A percentile compares a stretch with the other conserved stretches of the same genome.
Evolutionary conservation across 1,140 invertebrate species (phyloP).

Genomic region (Drosophila repletoides): DNA sequence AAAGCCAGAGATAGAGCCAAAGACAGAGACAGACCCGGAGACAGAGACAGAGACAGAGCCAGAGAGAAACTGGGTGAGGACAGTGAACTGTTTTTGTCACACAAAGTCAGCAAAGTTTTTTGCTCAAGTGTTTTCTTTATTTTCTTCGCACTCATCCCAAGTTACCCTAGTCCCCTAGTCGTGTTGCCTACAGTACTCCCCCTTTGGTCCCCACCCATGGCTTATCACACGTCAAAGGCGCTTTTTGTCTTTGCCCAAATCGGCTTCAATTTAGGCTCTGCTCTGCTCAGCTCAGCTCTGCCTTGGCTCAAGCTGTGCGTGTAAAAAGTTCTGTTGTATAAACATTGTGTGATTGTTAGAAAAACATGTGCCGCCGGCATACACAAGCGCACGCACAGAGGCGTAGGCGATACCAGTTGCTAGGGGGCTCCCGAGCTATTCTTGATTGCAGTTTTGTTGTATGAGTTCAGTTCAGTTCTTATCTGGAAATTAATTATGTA

Average conservation of each 20-base stretch:
- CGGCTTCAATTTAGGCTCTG: slow-evolving; percentile 68
- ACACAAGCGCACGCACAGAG: slow-evolving; percentile 22
- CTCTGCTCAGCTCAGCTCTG: slow-evolving; percentile 37
- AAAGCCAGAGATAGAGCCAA: too few species aligned
- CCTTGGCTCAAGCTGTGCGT: slow-evolving; percentile 38
- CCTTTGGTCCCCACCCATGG: slow-evolving; percentile 25
- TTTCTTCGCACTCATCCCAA: slow-evolving; percentile 9
- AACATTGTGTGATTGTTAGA: slow-evolving; percentile 79
- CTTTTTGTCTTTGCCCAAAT: slow-evolving; percentile 77
- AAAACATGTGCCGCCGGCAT: slow-evolving; percentile 71
- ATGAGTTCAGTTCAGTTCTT: too few species aligned
- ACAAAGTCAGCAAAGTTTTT: slow-evolving; percentile 62
- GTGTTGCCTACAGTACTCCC: too few species aligned
- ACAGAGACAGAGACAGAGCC: too few species aligned
- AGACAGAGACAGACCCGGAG: too few species aligned
- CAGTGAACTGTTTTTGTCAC: slow-evolving; percentile 71
- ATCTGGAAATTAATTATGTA: too few species aligned
- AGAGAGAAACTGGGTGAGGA: too few species aligned
- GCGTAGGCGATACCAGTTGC: too few species aligned
- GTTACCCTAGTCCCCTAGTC: not conserved
- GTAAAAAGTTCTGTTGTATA: slow-evolving; percentile 79
- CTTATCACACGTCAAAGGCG: slow-evolving; percentile 75
- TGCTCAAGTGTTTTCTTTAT: slow-evolving; percentile 58
- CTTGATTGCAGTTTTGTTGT: too few species aligned
- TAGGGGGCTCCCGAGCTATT: too few species aligned